Base-by-base conservation (phyloP, 2,113 vertebrate genomes). In the Paraplagusia blochii region DNA sequence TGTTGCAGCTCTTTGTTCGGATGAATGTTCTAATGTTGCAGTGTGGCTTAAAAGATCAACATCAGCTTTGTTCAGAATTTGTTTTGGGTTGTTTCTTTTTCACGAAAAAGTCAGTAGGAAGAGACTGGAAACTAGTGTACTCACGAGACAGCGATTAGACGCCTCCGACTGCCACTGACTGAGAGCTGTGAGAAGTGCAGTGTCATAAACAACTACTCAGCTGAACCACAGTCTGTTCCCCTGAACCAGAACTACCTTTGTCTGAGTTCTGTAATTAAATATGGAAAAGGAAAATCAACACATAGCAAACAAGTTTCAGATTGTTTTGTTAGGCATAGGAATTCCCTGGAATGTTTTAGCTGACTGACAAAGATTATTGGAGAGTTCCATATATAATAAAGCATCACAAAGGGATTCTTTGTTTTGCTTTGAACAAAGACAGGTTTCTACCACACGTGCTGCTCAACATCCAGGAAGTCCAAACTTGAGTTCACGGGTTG, bases 81-180 rank as follows among this genome's bases (percentile, higher is more conserved):
- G 18, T 8, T 12, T 49, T 38, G 38, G 53, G 35, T 63, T 53
- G 44, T 29, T 29, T 2, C 6, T 29, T 29, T 29, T 29, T 29
- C 6, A 29, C 22, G 22, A 29, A 2, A 3, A 12, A 2, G 35
- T 3, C 11, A 2, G 62, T 72, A 57, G 60, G 53, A 48, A 8
- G 59, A 53, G 63, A 71, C 56, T 62, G 54, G 45, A 68, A 61
- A 65, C 45, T 44, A 10, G 39, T 66, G 39, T 14, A 43, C 63
- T 58, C 66, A 64, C 34, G 8, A 62, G 56, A 70, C 40, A 0
- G 35, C 72, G 58, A 59, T 75, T 69, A 33, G 8, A 48, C 10
- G 36, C 35, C 19, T 59, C 44, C 38, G 22, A 29, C 9, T 35
- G 48, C 7, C 13, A 29, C 43, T 35, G 34, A 45, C 33, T 0